Conservation (phyloP, 2,888 invertebrate genomes). For the Melikaiella ostensackeni region DNA sequence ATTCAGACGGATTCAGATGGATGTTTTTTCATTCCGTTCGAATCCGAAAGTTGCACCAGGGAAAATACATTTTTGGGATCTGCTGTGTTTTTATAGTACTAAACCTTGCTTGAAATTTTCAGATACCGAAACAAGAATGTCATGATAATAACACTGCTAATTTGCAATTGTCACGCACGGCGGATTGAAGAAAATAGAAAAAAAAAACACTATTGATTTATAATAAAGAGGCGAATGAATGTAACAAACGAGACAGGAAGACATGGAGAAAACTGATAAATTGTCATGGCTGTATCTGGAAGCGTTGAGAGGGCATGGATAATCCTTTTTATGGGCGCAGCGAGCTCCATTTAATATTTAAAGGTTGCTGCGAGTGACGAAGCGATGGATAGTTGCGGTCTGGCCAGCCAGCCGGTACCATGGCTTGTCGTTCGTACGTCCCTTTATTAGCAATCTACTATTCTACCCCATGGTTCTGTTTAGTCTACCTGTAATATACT, state of each 20-base stretch:
- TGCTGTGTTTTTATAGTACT: too few species aligned
- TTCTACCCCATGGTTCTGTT: conserved; percentile 36
- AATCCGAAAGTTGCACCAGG: too few species aligned
- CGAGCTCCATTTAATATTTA: conserved; percentile 75
- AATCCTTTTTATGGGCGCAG: conserved; percentile 71
- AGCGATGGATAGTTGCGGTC: conserved; percentile 74
- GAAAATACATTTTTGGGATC: too few species aligned
- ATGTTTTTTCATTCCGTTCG: too few species aligned
- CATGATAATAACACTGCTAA: too few species aligned
- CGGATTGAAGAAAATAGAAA: neutral
- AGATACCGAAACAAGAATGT: too few species aligned
- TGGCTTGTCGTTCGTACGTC: conserved; percentile 50
- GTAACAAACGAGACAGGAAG: conserved; percentile 24
- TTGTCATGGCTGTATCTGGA: conserved; percentile 55
- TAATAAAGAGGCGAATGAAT: neutral
- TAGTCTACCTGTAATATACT: conserved; percentile 22
- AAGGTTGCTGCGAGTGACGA: conserved; percentile 72
- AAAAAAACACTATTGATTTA: conserved; percentile 15
- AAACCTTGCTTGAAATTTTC: too few species aligned
- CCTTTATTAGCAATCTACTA: conserved; percentile 45
- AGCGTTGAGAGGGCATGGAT: conserved; percentile 58
- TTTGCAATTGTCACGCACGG: too few species aligned
- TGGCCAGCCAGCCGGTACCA: conserved; percentile 52
- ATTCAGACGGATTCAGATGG: too few species aligned
- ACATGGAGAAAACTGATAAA: conserved; percentile 44